These are phyloP conservation scores for Odontomyia ornata DNA, from an alignment of 2,888 invertebrate genomes.

Conservation along the genomic window DNA sequence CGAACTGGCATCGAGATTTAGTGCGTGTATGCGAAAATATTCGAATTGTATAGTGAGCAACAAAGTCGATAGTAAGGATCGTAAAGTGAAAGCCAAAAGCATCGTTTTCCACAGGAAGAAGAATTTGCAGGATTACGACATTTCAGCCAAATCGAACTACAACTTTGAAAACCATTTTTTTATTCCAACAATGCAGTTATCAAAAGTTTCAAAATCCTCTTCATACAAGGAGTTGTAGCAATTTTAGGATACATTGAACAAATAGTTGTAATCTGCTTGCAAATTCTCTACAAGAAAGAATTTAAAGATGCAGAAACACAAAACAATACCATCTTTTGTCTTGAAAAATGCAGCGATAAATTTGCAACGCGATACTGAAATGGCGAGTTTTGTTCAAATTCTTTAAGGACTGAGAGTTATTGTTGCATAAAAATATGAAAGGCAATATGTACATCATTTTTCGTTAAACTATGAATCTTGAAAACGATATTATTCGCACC, in stretches of 20 bases:
- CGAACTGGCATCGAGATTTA: conserved; percentile 99
- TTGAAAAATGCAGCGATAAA: conserved; percentile 68
- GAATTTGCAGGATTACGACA: conserved; percentile 98
- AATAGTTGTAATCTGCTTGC: conserved; percentile 68
- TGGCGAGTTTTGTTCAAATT: conserved; percentile 55
- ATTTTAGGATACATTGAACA: conserved; percentile 67
- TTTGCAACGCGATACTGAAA: conserved; percentile 64
- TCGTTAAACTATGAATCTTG: conserved; percentile 8
- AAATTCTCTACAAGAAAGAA: conserved; percentile 69
- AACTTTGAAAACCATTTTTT: conserved; percentile 99
- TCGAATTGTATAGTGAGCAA: conserved; percentile 99
- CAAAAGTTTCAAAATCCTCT: conserved; percentile 71
- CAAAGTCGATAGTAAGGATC: conserved; percentile 99
- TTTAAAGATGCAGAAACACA: conserved; percentile 59
- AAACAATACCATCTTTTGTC: conserved; percentile 64
- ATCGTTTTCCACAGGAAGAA: no score
- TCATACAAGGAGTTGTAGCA: conserved; percentile 69
- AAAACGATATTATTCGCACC: neutral
- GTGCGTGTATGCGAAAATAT: conserved; percentile 99
- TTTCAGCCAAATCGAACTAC: conserved; percentile 99
- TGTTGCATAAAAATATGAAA: neutral
- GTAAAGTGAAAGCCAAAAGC: no score
- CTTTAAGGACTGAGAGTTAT: conserved; percentile 38
- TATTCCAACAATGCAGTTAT: conserved; percentile 76
- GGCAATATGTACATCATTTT: neutral